Base-by-base conservation (phyloP, 64 coral and sea anemone genomes). In the Astreopora myriophthalma region DNA sequence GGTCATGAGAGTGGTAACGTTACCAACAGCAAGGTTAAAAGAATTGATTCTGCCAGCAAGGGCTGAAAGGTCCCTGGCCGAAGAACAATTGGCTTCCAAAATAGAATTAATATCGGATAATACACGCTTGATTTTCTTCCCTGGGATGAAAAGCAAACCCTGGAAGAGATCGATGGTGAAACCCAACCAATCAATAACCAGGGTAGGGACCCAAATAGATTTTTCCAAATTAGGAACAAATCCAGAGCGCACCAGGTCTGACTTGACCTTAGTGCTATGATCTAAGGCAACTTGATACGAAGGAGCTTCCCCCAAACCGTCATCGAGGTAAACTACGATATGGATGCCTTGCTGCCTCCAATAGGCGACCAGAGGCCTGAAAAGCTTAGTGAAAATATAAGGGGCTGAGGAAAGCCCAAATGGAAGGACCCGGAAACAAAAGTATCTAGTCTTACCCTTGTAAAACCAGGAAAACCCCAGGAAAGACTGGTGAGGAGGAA, bases 391-490 rank as follows among this genome's bases (percentile, higher is more conserved):
- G 36, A 94, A 94, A 17, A 88, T 57, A 26, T 84, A 83, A 8
- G 67, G 74, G 31, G 92, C 92, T 10, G 91, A 78, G 0, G 72
- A 79, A 31, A 93, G 39, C 1, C 91, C 92, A 86, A 94, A 94
- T 12, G 85, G 86, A 23, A 94, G 78, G 23, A 94, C 86, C 2
- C 42, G 89, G n/a, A 89, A 89, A 68, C 35, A 64, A 69, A 90
- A 90, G 64, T 67, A 90, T 23, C 72, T 74, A 23, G 52, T 35
- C 37, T 44, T 61, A 14, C 86, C 87, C 14, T 90, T 32, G 12
- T 29, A 39, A 69, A 35, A 42, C 87, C 86, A 88, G 11, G 74
- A 63, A 31, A 94, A 94, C 57, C 92, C 85, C 20, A 79, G n/a
- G 23, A 55, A 73, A 14, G 17, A 23, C 49, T 81, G 72, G 84